Base-by-base conservation (phyloP, 2,797 vertebrate species). In the Lacerta agilis region DNA sequence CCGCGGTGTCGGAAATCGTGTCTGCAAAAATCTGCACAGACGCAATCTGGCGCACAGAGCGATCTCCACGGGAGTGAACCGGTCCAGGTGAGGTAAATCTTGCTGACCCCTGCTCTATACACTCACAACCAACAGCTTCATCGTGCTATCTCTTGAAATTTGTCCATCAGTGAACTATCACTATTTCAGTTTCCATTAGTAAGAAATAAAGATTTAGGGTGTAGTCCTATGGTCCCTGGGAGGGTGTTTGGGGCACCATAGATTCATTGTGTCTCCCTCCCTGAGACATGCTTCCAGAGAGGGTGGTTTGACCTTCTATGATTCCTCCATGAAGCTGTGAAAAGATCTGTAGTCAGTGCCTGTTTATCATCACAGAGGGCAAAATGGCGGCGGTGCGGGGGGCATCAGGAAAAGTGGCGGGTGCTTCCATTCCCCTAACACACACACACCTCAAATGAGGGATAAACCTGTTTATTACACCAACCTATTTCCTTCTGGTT, bases 61-160 rank as follows among this genome's bases (percentile, higher is more conserved):
- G 3, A 55, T 55, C 15, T 55, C 49, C 49, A 4, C 1, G 13
- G 49, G 49, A 55, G 13, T 55, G 49, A 55, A 55, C 49, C 13
- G 3, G 49, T 3, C 49, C 49, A 55, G 49, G 49, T 15, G 13
- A 55, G 49, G 49, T 55, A 55, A 55, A 55, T 10, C 49, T 15
- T 55, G 49, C 49, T 55, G 13, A 87, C 61, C 11, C 27, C 15
- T 88, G 78, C 45, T 88, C 88, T 76, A 76, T 15, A 71, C 5
- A 82, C 10, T 33, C 13, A 13, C 33, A 33, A 87, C 3, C 86
- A 49, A 20, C 8, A 87, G 2, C 88, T 33, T 15, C 29, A 64
- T 43, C 83, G 82, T 87, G 92, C 86, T 88, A 86, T 1, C 45
- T 45, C 78, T 82, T 6, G 88, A 38, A 55, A 67, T 11, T 80